These are phyloP conservation scores for Copidosoma aretas DNA, from an alignment of 2,888 invertebrate species.

Conservation along the genomic window DNA sequence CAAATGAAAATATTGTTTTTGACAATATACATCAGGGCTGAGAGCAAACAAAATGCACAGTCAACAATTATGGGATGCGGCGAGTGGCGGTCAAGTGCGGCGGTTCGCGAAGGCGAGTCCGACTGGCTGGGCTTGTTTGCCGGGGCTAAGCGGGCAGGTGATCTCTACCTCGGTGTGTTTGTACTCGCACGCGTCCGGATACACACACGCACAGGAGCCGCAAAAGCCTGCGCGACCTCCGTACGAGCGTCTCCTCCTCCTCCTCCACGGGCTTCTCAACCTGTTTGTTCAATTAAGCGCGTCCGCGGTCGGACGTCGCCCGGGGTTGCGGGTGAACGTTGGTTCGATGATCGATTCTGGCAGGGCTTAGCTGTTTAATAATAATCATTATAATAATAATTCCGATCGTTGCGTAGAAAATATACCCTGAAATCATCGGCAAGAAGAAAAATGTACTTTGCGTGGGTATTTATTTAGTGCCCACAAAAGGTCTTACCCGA, in stretches of 20 bases:
- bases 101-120: background rate
- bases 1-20: no score
- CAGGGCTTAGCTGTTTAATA: no score
- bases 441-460: no score
- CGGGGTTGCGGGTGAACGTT: background rate
- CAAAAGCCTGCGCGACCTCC: background rate
- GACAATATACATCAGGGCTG: no score
- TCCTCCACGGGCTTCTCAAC: no score
- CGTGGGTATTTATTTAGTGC: no score
- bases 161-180: background rate
- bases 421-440: no score
- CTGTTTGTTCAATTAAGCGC: constrained; percentile 15
- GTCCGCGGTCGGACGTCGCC: background rate
- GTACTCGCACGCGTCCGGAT: background rate
- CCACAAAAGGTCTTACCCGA: background rate
- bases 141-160: background rate
- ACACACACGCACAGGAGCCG: background rate
- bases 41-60: no score
- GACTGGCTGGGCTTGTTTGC: background rate
- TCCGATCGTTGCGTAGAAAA: no score
- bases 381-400: no score
- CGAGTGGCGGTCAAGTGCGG: no score
- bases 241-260: background rate
- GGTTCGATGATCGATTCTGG: background rate
- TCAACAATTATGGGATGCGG: no score